A percentile compares a stretch with the other conserved stretches of the same genome.
Conservation (phyloP, 1,140 invertebrate species). For the Trachymyrmex cornetzi region DNA sequence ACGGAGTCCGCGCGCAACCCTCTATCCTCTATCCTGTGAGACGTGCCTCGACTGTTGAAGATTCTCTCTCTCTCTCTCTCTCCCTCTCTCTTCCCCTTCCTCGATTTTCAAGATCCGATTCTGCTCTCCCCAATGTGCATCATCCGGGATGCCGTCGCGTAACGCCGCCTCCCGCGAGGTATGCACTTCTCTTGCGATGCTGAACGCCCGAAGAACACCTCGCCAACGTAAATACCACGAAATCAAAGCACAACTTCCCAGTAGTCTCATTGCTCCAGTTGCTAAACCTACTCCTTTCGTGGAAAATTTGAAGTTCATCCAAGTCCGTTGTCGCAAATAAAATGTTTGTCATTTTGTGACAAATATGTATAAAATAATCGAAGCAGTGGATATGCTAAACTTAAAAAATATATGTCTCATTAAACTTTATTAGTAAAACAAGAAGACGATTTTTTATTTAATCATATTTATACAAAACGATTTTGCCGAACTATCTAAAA, state of each 20-base stretch:
- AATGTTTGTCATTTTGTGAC: not conserved
- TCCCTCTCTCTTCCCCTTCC: not conserved
- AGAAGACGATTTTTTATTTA: not conserved
- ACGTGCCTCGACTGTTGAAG: constrained; percentile 49
- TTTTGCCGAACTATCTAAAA: too few relatives aligned
- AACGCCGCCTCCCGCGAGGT: constrained; percentile 3
- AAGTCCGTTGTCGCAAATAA: not conserved
- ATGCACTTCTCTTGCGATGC: not conserved
- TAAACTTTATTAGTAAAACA: not conserved
- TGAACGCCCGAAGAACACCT: constrained; percentile 2
- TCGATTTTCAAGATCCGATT: constrained; percentile 54
- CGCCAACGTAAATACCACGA: constrained; percentile 44
- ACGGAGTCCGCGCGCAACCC: constrained; percentile 24
- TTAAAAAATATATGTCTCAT: not conserved
- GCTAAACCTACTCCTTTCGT: not conserved
- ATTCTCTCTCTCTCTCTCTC: not conserved
- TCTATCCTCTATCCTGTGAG: constrained; percentile 41
- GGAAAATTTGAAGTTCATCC: not conserved
- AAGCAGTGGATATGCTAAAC: not conserved
- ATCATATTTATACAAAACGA: not conserved
- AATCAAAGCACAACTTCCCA: constrained; percentile 7
- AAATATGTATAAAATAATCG: not conserved
- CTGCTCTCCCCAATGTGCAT: not conserved
- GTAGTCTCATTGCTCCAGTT: not conserved
- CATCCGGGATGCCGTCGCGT: not conserved